Evolutionary conservation across 2,113 vertebrate genomes (phyloP).

Genomic region (Dipodomys stephensi): DNA sequence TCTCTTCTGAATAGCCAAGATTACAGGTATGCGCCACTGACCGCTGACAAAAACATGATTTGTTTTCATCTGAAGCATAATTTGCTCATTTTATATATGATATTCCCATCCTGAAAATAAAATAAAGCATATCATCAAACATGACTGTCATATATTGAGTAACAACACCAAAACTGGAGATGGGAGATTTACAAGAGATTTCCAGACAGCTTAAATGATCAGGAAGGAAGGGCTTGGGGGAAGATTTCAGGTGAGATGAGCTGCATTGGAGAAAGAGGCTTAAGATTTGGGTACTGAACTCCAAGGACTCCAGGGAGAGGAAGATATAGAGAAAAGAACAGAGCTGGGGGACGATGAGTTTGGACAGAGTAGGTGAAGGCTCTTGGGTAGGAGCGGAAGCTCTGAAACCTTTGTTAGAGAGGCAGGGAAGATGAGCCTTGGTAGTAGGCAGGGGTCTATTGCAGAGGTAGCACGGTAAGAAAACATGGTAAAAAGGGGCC

Average conservation of each 20-base stretch:
- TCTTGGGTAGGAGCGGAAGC: neutral
- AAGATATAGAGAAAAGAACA: neutral
- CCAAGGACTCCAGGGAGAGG: neutral
- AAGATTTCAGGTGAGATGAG: neutral
- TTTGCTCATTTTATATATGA: neutral
- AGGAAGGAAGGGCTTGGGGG: neutral
- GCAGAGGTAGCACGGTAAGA: neutral
- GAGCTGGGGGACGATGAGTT: neutral
- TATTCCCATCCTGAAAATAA: neutral
- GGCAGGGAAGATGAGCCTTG: neutral
- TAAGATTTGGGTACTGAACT: neutral
- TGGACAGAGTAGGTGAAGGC: neutral
- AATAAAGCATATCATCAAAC: neutral
- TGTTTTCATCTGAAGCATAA: neutral
- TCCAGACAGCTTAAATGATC: too few relatives aligned
- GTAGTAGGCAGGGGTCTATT: accelerated
- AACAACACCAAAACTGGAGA: neutral
- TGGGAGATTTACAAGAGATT: neutral
- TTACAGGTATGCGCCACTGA: too few relatives aligned
- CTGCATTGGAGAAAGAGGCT: neutral
- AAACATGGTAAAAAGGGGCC: neutral
- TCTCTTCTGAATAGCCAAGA: too few relatives aligned
- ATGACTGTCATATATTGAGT: neutral
- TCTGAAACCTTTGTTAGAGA: neutral
- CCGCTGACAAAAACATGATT: neutral